Base-by-base conservation (phyloP, 2,113 vertebrate genomes). In the Malaclemys terrapin region DNA sequence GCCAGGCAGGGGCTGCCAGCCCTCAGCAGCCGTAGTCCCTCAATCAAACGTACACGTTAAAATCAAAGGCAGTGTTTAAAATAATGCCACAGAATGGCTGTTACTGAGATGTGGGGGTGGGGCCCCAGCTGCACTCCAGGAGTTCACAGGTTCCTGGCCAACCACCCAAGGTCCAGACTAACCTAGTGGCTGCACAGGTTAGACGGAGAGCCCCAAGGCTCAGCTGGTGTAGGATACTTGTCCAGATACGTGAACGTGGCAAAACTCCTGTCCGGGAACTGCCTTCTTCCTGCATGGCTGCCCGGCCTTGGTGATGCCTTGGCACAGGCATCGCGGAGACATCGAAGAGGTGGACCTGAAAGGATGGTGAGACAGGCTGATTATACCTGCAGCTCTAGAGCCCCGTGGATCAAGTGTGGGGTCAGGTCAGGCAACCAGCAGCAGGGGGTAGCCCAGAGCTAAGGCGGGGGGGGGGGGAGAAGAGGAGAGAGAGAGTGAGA, bases 211-310 rank as follows among this genome's bases (percentile, higher is more conserved):
- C 10, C 31, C 31, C 35, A n/a, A 16, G 14, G 69, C 91, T 72
- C 90, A 78, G 94, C 72, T 3, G 3, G 91, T 69, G 10, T 96
- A 97, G 0, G 96, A 98, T 29, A 13, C 54, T 87, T 95, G 49
- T 0, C 96, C 12, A 0, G 93, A 97, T 25, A 96, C 59, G 0
- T 99, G 99, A 9, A 99, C 1, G 1, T 98, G 90, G 93, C 99
- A 99, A 97, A 97, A 99, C 57, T 98, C 97, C 87, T 98, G 98
- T 27, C 98, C 95, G 0, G 42, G 85, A 72, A 94, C 49, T 0
- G 98, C 98, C 93, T 97, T 98, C 92, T 99, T 99, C 95, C 97
- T 97, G 92, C 99, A 99, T 0, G 79, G 93, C 81, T 98, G 98
- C 9, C 99, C 95, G 0, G 95, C 94, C 84, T 98, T 98, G 59